These are phyloP conservation scores for Herminia tarsipennalis DNA, from an alignment of 2,888 invertebrate genomes.

Conservation along the genomic window DNA sequence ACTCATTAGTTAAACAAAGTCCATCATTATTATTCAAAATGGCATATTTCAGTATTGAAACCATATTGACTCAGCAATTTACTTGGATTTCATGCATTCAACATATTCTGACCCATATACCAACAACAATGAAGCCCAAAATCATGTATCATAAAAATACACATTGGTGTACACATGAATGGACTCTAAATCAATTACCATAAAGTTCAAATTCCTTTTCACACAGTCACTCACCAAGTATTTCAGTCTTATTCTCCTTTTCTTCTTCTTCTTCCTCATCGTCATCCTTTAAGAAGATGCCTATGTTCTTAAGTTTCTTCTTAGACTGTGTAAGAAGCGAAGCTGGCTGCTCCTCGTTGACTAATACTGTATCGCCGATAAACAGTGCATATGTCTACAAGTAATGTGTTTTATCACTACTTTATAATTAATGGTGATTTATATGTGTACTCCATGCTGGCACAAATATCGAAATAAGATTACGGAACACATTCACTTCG, in stretches of 20 bases:
- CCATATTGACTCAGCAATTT: not conserved
- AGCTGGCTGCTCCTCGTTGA: constrained; percentile 95
- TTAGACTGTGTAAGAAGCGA: constrained; percentile 95
- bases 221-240: constrained; percentile 84
- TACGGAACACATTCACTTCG: too few species aligned
- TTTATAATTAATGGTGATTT: too few species aligned
- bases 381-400: constrained; percentile 93
- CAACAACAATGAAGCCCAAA: not conserved
- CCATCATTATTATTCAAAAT: not conserved
- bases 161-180: too few species aligned
- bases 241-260: constrained; percentile 90
- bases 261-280: constrained; percentile 94
- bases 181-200: not conserved
- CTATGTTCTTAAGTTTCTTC: constrained; percentile 97
- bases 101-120: not conserved
- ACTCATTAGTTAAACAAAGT: constrained; percentile 1
- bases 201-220: constrained; percentile 9
- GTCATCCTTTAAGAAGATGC: constrained; percentile 97
- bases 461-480: too few species aligned
- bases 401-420: not conserved
- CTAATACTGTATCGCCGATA: constrained; percentile 98
- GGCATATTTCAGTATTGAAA: not conserved
- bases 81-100: not conserved
- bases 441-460: too few species aligned
- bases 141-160: constrained; percentile 1